Base-by-base conservation (phyloP, 2,888 invertebrate species). In the Stegophylla sp. region DNA sequence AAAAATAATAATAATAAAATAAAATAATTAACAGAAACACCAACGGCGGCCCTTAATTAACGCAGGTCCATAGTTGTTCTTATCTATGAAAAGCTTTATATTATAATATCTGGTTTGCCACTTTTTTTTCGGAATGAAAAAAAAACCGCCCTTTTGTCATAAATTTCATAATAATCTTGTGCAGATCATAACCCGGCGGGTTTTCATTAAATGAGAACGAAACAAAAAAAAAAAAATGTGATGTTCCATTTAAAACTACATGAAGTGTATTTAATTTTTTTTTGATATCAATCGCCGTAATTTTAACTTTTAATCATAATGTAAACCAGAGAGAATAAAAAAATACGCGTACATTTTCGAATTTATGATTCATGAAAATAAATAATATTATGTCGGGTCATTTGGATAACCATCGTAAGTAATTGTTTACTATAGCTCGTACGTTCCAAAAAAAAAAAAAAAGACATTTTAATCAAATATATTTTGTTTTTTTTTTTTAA, bases 21-120 rank as follows among this genome's bases (percentile, higher is more conserved):
- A 75, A 71, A 79, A 79, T 79, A 79, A 71, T 79, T 79, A 79
- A 79, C 79, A 79, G 79, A 69, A 79, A 71, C 79, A 71, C 69
- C 71, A 34, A 63, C 71, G 77, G 59, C 41, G 23, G 61, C 69
- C 69, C 79, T 79, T 79, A 79, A 71, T 79, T 79, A 79, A 79
- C 69, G 79, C 66, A 23, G 61, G 79, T 71, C 61, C 61, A 41
- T 61, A 59, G 71, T 69, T 69, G 67, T 79, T 79, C 79, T 69
- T 79, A 79, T 79, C 69, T 71, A 79, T 63, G n/a, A 71, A 79
- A 61, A 61, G 79, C 69, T 79, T 79, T n/a, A n/a, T n/a, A n/a
- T n/a, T n/a, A n/a, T n/a, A 79, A 79, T 79, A 61, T 69, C 20
- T 48, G 79, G 69, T 71, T 77, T 34, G 59, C 59, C 69, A 79